These are phyloP conservation scores for Leucopsar rothschildi DNA, from an alignment of 2,113 vertebrate genomes.

Conservation along the genomic window DNA sequence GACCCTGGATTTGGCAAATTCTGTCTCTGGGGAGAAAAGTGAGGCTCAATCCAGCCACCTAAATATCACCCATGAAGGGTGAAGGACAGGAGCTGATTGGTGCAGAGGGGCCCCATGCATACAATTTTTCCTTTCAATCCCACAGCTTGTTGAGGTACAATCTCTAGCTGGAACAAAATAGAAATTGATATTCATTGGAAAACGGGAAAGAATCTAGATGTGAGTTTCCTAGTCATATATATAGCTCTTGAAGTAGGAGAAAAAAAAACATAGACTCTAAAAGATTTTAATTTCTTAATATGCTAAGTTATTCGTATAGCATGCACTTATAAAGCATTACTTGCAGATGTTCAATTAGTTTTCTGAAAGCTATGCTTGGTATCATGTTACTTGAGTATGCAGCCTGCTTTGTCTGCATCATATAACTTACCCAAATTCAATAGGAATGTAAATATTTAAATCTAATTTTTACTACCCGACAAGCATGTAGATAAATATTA, in stretches of 20 bases:
- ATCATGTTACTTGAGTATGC: background rate
- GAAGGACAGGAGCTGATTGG: background rate
- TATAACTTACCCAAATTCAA: background rate
- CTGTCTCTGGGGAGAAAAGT: background rate
- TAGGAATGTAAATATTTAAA: slow-evolving; percentile 46
- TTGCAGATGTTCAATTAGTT: background rate
- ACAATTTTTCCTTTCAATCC: background rate
- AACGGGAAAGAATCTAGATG: background rate
- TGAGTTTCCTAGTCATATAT: background rate
- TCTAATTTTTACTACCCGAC: background rate
- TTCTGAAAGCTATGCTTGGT: background rate
- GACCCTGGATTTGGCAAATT: background rate
- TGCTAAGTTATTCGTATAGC: background rate
- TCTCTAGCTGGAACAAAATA: background rate
- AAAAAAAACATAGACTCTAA: background rate
- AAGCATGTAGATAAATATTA: slow-evolving; percentile 4
- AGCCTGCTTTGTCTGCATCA: background rate
- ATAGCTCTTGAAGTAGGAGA: background rate
- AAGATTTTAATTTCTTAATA: background rate
- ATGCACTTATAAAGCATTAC: background rate
- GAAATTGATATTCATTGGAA: background rate
- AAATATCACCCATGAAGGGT: background rate
- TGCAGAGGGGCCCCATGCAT: background rate
- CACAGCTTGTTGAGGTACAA: background rate
- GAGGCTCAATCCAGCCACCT: background rate